Conservation (phyloP, 2,888 invertebrate genomes). For the Vesta saturnalis region DNA sequence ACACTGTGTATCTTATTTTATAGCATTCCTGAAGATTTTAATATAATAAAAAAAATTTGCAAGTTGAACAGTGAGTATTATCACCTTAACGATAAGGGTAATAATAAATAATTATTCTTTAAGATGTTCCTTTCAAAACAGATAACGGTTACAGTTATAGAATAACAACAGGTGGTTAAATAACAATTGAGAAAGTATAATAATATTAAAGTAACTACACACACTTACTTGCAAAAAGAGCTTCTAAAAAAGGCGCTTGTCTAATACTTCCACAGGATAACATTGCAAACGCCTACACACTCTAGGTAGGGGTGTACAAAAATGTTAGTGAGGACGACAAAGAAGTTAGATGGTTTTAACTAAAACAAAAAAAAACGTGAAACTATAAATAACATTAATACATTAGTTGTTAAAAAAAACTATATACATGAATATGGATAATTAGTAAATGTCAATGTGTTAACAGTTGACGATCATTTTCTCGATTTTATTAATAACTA, state of each 20-base stretch:
- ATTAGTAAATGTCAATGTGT: neutral
- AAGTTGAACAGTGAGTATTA: too few relatives aligned
- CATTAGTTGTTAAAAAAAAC: neutral
- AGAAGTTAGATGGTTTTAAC: slow-evolving; percentile 22
- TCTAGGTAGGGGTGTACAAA: slow-evolving; percentile 6
- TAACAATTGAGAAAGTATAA: neutral
- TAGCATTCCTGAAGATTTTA: too few relatives aligned
- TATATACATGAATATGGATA: neutral
- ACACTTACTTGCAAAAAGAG: slow-evolving; percentile 25
- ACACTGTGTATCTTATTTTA: too few relatives aligned
- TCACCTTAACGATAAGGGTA: too few relatives aligned
- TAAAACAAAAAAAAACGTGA: slow-evolving; percentile 25
- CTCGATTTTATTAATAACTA: too few relatives aligned
- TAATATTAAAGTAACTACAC: neutral
- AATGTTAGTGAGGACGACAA: slow-evolving; percentile 25
- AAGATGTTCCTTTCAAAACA: too few relatives aligned
- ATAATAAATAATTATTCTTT: too few relatives aligned
- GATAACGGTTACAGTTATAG: neutral
- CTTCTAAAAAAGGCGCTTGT: slow-evolving; percentile 15
- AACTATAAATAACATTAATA: neutral
- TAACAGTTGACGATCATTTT: too few relatives aligned
- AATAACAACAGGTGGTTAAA: neutral
- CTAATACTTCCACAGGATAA: slow-evolving; percentile 28
- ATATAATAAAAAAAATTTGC: too few relatives aligned
- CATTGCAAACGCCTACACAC: slow-evolving; percentile 19